phyloP scores from a whole-genome alignment of 2,113 vertebrate genomes.

The Ivindomyrus marchei region DNA sequence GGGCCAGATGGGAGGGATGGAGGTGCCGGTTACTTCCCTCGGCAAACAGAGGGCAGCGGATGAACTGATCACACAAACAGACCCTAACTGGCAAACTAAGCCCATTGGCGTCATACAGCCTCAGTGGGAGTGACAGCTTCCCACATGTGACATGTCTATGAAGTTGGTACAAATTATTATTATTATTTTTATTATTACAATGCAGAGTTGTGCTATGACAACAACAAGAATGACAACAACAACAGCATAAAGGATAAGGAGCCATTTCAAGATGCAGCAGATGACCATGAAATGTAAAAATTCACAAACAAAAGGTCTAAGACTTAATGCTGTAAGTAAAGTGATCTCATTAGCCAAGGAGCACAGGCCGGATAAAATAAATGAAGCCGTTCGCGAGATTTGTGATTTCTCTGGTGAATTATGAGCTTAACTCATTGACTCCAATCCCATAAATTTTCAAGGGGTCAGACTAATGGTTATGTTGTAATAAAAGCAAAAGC shows the following conservation, averaged over 20 bases:
- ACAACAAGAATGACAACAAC: background rate
- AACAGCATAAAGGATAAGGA: background rate
- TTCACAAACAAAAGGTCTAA: background rate
- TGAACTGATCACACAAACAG: background rate
- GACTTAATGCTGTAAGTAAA: background rate
- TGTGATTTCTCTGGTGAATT: background rate
- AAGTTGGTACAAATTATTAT: background rate
- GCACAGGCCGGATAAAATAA: background rate
- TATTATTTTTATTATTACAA: background rate
- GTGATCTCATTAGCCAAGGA: background rate
- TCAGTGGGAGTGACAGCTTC: background rate
- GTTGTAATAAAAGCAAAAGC: background rate
- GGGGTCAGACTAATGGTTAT: background rate
- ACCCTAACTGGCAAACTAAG: background rate
- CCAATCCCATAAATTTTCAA: background rate
- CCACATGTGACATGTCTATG: background rate
- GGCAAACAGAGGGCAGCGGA: background rate
- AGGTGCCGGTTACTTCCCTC: background rate
- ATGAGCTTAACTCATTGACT: background rate
- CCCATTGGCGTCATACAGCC: background rate
- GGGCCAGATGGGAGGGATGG: constrained; percentile 44
- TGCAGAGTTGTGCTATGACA: background rate
- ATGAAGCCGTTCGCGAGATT: background rate
- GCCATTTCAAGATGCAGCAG: background rate
- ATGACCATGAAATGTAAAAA: background rate